Evolutionary conservation across 2,888 invertebrate species (phyloP).

Genomic region (Drosophila glabriapex): DNA sequence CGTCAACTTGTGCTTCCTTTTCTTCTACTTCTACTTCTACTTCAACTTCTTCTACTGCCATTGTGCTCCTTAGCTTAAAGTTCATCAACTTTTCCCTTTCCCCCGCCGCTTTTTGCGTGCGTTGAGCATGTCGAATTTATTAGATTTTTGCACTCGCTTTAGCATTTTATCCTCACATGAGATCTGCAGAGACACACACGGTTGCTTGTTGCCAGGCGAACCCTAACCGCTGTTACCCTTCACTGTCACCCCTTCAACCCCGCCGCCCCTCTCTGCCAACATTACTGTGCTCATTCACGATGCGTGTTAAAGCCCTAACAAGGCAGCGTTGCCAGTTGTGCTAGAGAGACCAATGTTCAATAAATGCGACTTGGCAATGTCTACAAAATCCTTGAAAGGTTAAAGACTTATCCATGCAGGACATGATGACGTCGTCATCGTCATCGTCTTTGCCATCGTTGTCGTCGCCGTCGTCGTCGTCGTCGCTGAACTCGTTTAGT

Average conservation of each 20-base stretch:
- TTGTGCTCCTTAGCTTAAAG: conserved; percentile 43
- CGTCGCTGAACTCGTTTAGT: conserved; percentile 69
- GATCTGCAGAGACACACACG: conserved; percentile 57
- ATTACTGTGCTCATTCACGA: not conserved
- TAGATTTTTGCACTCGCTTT: conserved; percentile 65
- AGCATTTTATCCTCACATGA: conserved; percentile 51
- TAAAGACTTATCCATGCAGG: conserved; percentile 81
- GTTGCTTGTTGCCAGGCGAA: conserved; percentile 22
- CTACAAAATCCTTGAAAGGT: conserved; percentile 83
- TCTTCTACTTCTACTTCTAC: not conserved
- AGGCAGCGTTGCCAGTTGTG: conserved; percentile 40
- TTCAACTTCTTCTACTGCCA: not conserved
- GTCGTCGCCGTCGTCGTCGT: conserved; percentile 16
- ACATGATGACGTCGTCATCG: conserved; percentile 51
- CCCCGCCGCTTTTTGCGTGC: conserved; percentile 26
- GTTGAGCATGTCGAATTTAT: conserved; percentile 47
- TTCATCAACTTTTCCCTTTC: conserved; percentile 72
- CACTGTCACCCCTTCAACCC: not conserved
- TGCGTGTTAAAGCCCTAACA: conserved; percentile 11
- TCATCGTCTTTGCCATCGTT: conserved; percentile 3
- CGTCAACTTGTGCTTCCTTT: not conserved
- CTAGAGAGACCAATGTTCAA: conserved; percentile 67
- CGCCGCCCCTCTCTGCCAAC: not conserved
- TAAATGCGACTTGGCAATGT: conserved; percentile 61
- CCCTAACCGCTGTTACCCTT: conserved; percentile 19